Evolutionary conservation across 2,797 vertebrate genomes (phyloP).

Genomic region (Onychomys torridus): DNA sequence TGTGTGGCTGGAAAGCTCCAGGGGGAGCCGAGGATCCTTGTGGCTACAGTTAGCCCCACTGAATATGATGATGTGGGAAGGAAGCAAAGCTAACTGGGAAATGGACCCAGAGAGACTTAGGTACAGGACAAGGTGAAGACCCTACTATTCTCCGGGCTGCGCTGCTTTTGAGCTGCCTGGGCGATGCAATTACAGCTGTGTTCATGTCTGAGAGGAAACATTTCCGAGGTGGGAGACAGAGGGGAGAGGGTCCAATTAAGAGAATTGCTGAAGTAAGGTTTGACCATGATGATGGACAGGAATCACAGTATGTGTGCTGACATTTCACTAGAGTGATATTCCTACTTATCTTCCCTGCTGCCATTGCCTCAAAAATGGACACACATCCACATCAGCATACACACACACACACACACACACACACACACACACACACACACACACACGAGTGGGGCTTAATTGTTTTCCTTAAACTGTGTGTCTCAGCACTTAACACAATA

Average conservation of each 20-base stretch:
- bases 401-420: neutral
- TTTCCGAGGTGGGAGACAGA: conserved; percentile 23
- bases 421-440: neutral
- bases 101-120: neutral
- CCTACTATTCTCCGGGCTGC: neutral
- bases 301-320: no score
- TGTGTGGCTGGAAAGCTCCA: neutral
- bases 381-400: neutral
- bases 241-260: neutral
- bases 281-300: neutral
- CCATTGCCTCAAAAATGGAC: neutral
- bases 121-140: neutral
- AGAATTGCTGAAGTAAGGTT: neutral
- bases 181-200: neutral
- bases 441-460: neutral
- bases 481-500: neutral
- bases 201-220: neutral
- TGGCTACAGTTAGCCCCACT: neutral
- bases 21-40: neutral
- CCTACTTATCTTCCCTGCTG: neutral
- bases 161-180: neutral
- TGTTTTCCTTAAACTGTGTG: neutral
- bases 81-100: neutral
- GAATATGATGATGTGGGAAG: neutral
- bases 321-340: neutral